phyloP scores from a whole-genome alignment of 2,888 invertebrate genomes.

The Lepidochrysops patricia region DNA sequence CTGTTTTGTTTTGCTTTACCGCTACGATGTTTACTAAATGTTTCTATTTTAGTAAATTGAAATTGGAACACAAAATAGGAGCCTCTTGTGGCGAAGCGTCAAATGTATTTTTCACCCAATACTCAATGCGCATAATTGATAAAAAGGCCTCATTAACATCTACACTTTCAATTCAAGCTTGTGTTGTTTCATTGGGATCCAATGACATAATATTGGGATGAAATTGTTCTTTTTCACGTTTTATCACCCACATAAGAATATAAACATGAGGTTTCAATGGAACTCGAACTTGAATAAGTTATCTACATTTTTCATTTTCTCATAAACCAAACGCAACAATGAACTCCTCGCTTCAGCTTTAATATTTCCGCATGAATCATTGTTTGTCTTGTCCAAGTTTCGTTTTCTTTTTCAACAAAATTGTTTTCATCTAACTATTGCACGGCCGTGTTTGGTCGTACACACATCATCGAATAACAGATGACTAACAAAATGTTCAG shows the following conservation, averaged over 20 bases:
- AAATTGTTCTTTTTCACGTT: conserved; percentile 17
- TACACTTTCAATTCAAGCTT: conserved; percentile 54
- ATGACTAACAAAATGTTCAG: conserved; percentile 56
- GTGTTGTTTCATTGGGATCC: conserved; percentile 50
- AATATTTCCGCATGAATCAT: conserved; percentile 57
- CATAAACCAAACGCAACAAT: conserved; percentile 18
- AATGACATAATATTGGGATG: conserved; percentile 30
- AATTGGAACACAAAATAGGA: conserved; percentile 47
- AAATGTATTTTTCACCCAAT: conserved; percentile 75
- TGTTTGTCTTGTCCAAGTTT: conserved; percentile 54
- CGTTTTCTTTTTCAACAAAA: conserved; percentile 42
- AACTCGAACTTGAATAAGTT: conserved; percentile 41
- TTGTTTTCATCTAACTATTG: conserved; percentile 50
- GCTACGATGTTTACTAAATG: conserved; percentile 71
- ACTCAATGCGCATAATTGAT: conserved; percentile 59
- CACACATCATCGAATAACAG: conserved; percentile 46
- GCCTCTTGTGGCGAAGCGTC: conserved; percentile 54
- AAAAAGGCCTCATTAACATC: conserved; percentile 65
- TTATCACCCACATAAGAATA: background rate
- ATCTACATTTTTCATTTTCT: conserved; percentile 14
- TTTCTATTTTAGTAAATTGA: conserved; percentile 47
- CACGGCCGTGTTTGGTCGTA: conserved; percentile 39
- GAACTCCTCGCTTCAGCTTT: conserved; percentile 52
- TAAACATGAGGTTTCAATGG: conserved; percentile 32
- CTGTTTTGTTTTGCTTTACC: conserved; percentile 73